Evolutionary conservation across 1,140 invertebrate species (phyloP).

Genomic region (Pentalonia nigronervosa): DNA sequence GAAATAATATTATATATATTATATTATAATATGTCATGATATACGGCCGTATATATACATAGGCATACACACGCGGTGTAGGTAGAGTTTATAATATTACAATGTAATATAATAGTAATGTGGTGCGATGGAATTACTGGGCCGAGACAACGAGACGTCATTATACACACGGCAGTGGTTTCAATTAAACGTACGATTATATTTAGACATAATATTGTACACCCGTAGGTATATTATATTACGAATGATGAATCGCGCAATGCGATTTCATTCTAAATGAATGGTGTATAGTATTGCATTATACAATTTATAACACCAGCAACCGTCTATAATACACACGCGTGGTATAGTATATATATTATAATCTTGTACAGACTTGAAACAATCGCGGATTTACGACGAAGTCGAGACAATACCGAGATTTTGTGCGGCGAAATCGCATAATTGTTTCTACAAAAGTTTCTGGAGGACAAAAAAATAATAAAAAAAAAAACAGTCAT

Average conservation of each 20-base stretch:
- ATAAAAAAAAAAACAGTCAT: no score
- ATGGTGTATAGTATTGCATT: not conserved
- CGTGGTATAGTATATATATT: not conserved
- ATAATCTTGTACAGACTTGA: not conserved
- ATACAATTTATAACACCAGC: not conserved
- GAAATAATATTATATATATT: not conserved
- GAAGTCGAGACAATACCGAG: not conserved
- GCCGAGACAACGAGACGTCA: not conserved
- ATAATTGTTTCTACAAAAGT: not conserved
- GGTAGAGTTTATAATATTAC: not conserved
- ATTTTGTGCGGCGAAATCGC: not conserved
- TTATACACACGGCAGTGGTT: conserved; percentile 12
- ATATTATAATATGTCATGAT: no score
- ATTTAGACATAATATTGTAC: conserved; percentile 13
- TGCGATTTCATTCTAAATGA: conserved; percentile 1
- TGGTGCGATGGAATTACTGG: not conserved
- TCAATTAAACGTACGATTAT: conserved; percentile 13
- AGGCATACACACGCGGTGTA: not conserved
- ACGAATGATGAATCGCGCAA: not conserved
- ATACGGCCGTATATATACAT: not conserved
- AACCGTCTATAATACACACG: not conserved
- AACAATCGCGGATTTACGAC: not conserved
- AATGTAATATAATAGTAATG: not conserved
- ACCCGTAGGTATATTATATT: not conserved
- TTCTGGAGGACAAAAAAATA: not conserved